Conservation (phyloP, 2,113 vertebrate species). For the Pituophis catenifer region DNA sequence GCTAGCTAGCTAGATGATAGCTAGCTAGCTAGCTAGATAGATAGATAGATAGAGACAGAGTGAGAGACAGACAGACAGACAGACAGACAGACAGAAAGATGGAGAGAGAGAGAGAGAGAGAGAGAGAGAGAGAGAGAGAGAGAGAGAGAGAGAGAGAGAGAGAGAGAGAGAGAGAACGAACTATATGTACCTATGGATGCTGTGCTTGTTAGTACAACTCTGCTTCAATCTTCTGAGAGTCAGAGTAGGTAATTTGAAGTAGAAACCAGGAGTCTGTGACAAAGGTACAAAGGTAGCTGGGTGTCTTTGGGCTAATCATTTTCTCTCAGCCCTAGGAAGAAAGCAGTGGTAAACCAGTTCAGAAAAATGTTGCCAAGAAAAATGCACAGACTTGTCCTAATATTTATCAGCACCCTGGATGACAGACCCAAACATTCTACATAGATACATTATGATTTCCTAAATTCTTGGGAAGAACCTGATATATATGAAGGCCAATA, state of each 20-base stretch:
- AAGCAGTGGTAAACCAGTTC: not conserved
- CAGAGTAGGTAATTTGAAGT: not conserved
- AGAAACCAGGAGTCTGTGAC: not conserved
- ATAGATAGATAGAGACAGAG: not conserved
- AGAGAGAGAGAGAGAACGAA: not conserved
- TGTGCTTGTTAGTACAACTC: not conserved
- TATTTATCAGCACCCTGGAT: not conserved
- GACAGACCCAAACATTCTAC: not conserved
- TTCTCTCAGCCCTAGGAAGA: not conserved
- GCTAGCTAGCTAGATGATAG: not conserved
- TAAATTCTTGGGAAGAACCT: not conserved
- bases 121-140: too few species aligned
- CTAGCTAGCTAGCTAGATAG: not conserved
- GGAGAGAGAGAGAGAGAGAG: too few species aligned
- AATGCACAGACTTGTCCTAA: not conserved
- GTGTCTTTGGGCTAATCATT: not conserved
- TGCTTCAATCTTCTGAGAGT: not conserved
- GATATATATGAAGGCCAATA: not conserved
- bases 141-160: too few species aligned
- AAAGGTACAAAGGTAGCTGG: not conserved
- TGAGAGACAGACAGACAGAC: not conserved
- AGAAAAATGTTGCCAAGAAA: not conserved
- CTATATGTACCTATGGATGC: not conserved
- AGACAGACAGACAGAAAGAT: not conserved
- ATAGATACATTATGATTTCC: not conserved